Percentiles rank a stretch among this genome's conserved stretches.
phyloP scores from a whole-genome alignment of 2,797 vertebrate species.

The Mus spretus region DNA sequence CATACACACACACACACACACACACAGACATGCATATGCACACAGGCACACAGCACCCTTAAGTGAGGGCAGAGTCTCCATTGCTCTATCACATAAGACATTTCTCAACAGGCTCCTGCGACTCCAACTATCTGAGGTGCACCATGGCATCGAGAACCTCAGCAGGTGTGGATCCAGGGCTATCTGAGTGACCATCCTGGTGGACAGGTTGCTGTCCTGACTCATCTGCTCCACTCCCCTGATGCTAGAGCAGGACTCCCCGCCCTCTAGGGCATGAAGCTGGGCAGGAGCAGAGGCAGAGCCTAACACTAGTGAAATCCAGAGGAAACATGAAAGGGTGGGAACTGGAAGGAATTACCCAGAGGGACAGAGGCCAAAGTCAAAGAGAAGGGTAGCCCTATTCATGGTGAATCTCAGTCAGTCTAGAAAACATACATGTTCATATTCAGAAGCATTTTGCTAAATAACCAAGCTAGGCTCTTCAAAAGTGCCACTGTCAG shows the following conservation, averaged over 20 bases:
- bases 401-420: neutral
- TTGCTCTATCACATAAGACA: neutral
- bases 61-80: neutral
- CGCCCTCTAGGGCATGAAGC: neutral
- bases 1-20: fast-evolving
- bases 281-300: neutral
- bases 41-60: neutral
- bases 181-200: neutral
- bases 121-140: neutral
- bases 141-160: neutral
- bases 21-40: neutral
- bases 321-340: neutral
- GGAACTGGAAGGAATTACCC: neutral
- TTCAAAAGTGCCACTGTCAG: neutral
- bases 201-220: neutral
- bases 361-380: neutral
- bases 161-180: neutral
- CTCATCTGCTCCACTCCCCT: neutral
- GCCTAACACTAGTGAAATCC: neutral
- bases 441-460: neutral
- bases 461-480: neutral
- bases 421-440: slow-evolving; percentile 11
- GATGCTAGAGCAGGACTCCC: neutral
- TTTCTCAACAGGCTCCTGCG: neutral
- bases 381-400: neutral